Conservation (phyloP, 2,797 vertebrate species). For the Clangula hyemalis region DNA sequence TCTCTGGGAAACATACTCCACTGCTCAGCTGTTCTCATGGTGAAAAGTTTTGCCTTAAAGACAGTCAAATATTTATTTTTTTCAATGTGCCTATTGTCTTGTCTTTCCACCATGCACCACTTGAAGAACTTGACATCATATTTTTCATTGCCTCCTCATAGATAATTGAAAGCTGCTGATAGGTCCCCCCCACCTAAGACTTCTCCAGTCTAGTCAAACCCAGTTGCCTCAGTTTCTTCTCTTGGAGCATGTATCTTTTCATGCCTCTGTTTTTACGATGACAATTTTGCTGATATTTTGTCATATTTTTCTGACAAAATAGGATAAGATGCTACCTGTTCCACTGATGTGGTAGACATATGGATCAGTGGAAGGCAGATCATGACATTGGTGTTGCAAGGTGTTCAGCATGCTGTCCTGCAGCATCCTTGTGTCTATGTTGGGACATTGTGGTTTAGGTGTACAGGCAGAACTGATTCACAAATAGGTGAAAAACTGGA, state of each 20-base stretch:
- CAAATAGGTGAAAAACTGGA: not conserved
- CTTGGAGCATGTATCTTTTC: not conserved
- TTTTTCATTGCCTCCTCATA: not conserved
- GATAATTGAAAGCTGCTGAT: not conserved
- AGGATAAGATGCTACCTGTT: not conserved
- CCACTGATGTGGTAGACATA: not conserved
- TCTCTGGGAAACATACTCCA: not conserved
- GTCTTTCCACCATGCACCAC: not conserved
- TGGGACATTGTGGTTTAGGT: not conserved
- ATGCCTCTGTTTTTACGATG: not conserved
- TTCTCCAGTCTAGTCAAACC: not conserved
- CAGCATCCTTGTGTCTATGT: not conserved
- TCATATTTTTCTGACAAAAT: not conserved
- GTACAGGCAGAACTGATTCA: not conserved
- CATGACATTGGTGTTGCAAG: not conserved
- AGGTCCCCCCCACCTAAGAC: not conserved
- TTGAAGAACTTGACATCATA: not conserved
- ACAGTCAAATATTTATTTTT: not conserved
- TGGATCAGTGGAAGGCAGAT: not conserved
- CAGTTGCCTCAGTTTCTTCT: not conserved
- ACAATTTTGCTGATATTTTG: not conserved
- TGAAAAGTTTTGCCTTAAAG: not conserved
- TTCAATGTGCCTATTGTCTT: not conserved
- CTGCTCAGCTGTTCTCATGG: not conserved
- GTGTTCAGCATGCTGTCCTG: not conserved